A percentile compares a stretch with the other conserved stretches of the same genome.
These are phyloP conservation scores for Hippoglossus hippoglossus DNA, from an alignment of 2,797 vertebrate genomes.

Conservation along the genomic window DNA sequence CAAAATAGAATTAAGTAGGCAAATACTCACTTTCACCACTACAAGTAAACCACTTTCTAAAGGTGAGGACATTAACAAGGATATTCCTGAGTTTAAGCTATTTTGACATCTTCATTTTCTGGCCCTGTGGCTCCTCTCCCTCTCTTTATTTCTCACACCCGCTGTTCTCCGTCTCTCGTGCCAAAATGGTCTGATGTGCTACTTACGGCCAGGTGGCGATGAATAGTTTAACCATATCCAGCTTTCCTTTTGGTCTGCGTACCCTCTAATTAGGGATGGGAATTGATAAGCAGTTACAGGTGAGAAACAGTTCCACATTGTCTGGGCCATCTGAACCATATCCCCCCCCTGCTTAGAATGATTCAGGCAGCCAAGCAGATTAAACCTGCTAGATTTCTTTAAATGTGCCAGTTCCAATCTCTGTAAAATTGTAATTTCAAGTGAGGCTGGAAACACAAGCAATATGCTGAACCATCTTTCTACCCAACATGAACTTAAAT, in stretches of 20 bases:
- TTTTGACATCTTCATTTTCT: slow-evolving; percentile 10
- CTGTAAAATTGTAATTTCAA: no score
- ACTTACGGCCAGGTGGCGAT: slow-evolving; percentile 25
- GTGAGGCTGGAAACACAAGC: no score
- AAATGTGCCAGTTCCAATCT: no score
- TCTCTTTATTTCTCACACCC: slow-evolving; percentile 20
- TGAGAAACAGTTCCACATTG: neutral
- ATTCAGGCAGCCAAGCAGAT: no score
- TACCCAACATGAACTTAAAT: no score
- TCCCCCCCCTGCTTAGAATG: no score
- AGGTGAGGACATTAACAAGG: neutral
- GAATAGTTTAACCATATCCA: slow-evolving; percentile 28
- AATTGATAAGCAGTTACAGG: neutral
- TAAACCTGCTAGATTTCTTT: no score
- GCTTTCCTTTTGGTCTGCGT: slow-evolving; percentile 48
- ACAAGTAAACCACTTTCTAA: neutral
- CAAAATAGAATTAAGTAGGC: neutral
- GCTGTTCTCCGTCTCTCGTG: slow-evolving; percentile 11
- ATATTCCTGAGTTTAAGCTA: slow-evolving; percentile 2
- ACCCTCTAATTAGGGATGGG: neutral
- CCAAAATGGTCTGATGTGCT: slow-evolving; percentile 11
- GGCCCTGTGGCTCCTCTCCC: slow-evolving; percentile 3
- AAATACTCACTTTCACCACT: neutral
- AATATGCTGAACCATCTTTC: no score
- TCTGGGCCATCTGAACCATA: no score